Percentiles rank a stretch among this genome's conserved stretches.
Evolutionary conservation across 1,140 invertebrate species (phyloP).

Genomic region (Schlechtendalia chinensis): DNA sequence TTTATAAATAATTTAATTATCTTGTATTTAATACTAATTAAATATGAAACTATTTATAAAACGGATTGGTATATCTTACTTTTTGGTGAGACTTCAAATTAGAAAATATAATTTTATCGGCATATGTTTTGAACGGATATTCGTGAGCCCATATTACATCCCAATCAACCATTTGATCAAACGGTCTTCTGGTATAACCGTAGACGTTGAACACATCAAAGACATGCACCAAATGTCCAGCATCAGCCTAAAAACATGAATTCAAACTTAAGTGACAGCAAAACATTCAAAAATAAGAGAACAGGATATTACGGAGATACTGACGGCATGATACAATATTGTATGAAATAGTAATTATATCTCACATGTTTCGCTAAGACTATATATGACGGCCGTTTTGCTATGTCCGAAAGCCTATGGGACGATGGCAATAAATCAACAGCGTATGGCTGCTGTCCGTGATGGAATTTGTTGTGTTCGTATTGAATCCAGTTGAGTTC

Average conservation of each 20-base stretch:
- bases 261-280: too few species aligned
- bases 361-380: constrained; percentile 51
- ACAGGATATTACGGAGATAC: too few species aligned
- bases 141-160: constrained; percentile 90
- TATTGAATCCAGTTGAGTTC: constrained; percentile 52
- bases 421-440: too few species aligned
- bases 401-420: background rate
- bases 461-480: constrained; percentile 52
- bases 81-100: constrained; percentile 72
- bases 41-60: too few species aligned
- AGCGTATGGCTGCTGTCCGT: constrained; percentile 27
- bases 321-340: too few species aligned
- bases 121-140: constrained; percentile 76
- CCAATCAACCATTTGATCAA: constrained; percentile 68
- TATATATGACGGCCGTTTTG: constrained; percentile 39
- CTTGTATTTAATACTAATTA: too few species aligned
- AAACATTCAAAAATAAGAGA: too few species aligned
- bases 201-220: constrained; percentile 69
- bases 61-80: constrained; percentile 53
- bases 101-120: constrained; percentile 59
- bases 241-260: constrained; percentile 58
- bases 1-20: too few species aligned
- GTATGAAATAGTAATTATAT: constrained; percentile 1
- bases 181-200: constrained; percentile 65
- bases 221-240: constrained; percentile 75